Base-by-base conservation (phyloP, 1,140 invertebrate genomes). In the Bilobella aurantiaca region DNA sequence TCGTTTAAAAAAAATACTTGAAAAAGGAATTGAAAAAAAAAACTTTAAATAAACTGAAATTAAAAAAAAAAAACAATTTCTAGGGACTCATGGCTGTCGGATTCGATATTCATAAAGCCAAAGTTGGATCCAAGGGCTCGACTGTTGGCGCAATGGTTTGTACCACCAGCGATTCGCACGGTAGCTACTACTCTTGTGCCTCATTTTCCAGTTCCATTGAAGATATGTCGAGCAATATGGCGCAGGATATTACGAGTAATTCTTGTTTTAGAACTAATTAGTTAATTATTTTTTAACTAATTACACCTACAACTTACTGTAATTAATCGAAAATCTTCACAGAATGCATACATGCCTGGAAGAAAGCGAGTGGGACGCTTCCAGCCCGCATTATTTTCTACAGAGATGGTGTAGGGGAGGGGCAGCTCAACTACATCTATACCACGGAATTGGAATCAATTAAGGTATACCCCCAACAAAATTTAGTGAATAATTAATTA, bases 81-180 rank as follows among this genome's bases (percentile, higher is more conserved):
- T 69, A 79, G 73, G 75, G 81, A 0, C 63, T 89, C 0, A 95
- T 96, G 91, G 82, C 92, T 0, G 79, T 90, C 21, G 92, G 92
- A 1, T 91, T 89, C 70, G 92, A 95, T 75, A 86, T 91, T 0
- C 93, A 89, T 70, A 91, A 93, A 73, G 89, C 91, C 67, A 65
- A 73, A 49, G 80, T 14, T 23, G 78, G 78, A 1, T 74, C 76
- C 47, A 84, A 83, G 73, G 76, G 77, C 49, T 82, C 82, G 74
- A 82, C 84, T 71, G 86, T 84, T 78, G 84, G 91, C 62, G 83
- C 85, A 0, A 84, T 95, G 77, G 89, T 93, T 0, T 85, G 88
- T 0, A 87, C 87, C 0, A 78, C 89, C 31, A 86, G 93, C 74
- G 76, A 76, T n/a, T 63, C 70, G 29, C 80, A 82, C 61, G 85